Evolutionary conservation across 2,888 invertebrate genomes (phyloP), one percentile per base, ranked within the genome.

Genomic region (Xanthorhoe designata): DNA sequence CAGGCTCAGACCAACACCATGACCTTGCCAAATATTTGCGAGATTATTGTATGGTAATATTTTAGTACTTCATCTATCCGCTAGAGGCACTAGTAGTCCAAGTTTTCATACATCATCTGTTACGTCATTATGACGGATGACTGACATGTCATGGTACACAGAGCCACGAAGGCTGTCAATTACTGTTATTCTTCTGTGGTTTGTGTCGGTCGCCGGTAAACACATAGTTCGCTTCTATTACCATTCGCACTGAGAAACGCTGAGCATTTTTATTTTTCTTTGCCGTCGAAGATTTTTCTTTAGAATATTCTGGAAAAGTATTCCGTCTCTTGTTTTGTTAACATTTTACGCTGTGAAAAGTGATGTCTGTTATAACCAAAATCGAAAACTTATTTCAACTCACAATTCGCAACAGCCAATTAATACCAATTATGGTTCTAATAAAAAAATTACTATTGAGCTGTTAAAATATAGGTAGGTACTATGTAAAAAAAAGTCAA

Each of bases 211-310:
- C 50, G 49, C 29, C 72, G 57, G 76, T 72, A 77, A 80, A 78
- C 74, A 80, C 72, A 68, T 68, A 55, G 51, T 59, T 63, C 47
- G 71, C 67, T 72, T 68, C 65, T 74, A 71, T 71, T 69, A 61
- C 68, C 74, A 60, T 70, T 72, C 65, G 17, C 52, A 19, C 60
- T 51, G 55, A 64, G 60, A 61, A 68, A 61, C 45, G 52, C 53
- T 47, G 50, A 55, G 35, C 18, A 18, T 24, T 59, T 58, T 58
- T 68, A 61, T 64, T 71, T 69, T 64, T 66, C 65, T 64, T 68
- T 66, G 32, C 42, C 29, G 42, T 61, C 52, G 52, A 61, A 56
- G 49, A 49, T 61, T 61, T 49, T 42, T 42, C 24, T 56, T 53
- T 57, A 17, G 35, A 10, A 18, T 32, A 18, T 35, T 56, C 24